Conservation (phyloP, 2,113 vertebrate genomes). For the Nanger granti region DNA sequence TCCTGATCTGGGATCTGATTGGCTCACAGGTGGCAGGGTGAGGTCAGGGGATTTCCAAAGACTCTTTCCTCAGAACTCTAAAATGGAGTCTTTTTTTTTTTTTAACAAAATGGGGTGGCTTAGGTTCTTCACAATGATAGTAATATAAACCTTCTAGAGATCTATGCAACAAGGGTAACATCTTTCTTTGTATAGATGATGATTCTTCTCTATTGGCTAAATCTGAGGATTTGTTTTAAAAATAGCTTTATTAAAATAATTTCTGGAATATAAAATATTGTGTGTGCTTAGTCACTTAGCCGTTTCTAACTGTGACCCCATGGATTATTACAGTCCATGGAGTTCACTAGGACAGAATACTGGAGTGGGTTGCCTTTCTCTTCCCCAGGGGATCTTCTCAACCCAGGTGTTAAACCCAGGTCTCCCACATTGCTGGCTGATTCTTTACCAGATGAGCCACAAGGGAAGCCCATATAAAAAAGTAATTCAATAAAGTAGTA, state of each 20-base stretch:
- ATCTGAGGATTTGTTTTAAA: not conserved
- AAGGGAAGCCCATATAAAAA: not conserved
- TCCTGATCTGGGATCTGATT: too few relatives aligned
- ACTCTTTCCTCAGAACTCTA: too few relatives aligned
- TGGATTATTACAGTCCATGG: not conserved
- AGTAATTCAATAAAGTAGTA: not conserved
- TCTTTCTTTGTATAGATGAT: not conserved
- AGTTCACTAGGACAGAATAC: not conserved
- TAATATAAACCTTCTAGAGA: not conserved
- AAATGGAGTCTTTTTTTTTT: too few relatives aligned
- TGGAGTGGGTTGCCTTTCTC: not conserved
- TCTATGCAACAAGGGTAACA: not conserved
- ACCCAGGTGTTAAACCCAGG: not conserved
- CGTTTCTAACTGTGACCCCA: not conserved
- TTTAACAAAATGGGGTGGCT: too few relatives aligned
- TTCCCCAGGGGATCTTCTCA: not conserved
- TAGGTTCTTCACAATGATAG: not conserved
- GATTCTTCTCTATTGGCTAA: not conserved
- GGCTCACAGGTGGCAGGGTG: too few relatives aligned
- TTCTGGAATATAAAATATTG: not conserved
- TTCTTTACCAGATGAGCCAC: not conserved
- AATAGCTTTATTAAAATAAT: not conserved
- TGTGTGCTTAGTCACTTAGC: not conserved
- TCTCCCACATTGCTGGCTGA: accelerated
- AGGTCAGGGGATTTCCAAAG: too few relatives aligned